Conservation (phyloP, 2,797 vertebrate species). For the Cetoscarus ocellatus region DNA sequence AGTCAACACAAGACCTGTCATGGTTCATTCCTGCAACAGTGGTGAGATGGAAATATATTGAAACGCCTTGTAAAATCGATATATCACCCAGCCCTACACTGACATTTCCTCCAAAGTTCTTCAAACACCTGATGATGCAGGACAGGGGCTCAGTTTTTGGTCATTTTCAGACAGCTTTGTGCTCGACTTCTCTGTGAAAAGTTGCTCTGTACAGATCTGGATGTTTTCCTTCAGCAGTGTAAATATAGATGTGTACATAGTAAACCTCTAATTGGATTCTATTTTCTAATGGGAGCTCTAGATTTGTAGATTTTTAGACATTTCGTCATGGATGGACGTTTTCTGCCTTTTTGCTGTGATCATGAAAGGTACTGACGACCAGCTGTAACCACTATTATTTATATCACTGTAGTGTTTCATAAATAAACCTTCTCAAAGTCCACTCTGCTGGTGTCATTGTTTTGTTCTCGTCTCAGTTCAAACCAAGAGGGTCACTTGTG, state of each 20-base stretch:
- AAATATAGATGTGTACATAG: slow-evolving; percentile 75
- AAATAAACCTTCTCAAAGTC: slow-evolving; percentile 76
- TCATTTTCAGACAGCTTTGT: slow-evolving; percentile 19
- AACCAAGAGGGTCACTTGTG: too few relatives aligned
- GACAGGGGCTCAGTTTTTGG: slow-evolving; percentile 9
- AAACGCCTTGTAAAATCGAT: too few relatives aligned
- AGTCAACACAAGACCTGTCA: too few relatives aligned
- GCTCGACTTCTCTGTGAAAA: slow-evolving; percentile 29
- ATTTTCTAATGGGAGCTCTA: slow-evolving; percentile 71
- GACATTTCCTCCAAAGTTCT: slow-evolving; percentile 5
- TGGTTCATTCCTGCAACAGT: too few relatives aligned
- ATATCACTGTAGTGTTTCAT: slow-evolving; percentile 76
- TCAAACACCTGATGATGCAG: slow-evolving; percentile 4
- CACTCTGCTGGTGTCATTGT: slow-evolving; percentile 5
- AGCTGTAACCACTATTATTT: slow-evolving; percentile 84
- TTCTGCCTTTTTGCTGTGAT: slow-evolving; percentile 59
- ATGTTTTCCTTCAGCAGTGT: slow-evolving; percentile 61
- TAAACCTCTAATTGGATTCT: slow-evolving; percentile 48
- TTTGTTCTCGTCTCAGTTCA: background rate
- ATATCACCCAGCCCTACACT: background rate
- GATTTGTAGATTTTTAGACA: slow-evolving; percentile 73
- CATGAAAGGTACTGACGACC: slow-evolving; percentile 80
- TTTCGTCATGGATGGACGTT: slow-evolving; percentile 67
- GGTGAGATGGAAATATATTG: too few relatives aligned
- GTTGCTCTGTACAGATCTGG: slow-evolving; percentile 73